Base-by-base conservation (phyloP, 2,888 invertebrate genomes). In the Frankliniella fusca region DNA sequence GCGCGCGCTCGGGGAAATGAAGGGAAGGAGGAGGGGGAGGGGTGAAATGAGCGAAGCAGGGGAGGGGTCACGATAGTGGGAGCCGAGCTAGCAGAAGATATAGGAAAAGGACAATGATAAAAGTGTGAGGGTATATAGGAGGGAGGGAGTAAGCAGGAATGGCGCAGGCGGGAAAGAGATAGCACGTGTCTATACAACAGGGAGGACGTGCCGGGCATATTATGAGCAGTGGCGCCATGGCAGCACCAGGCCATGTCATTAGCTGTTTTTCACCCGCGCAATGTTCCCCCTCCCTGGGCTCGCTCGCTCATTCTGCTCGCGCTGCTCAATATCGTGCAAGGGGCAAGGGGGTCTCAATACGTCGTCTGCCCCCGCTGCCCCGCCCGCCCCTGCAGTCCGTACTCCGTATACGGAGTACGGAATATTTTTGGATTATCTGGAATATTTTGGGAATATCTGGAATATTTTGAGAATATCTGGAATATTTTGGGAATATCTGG, bases 141-240 rank as follows among this genome's bases (percentile, higher is more conserved):
- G 70, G 27, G 70, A 27, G 23, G n/a, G 61, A 15, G 18, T n/a
- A 61, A 18, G 61, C 61, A n/a, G 61, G n/a, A 61, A 61, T 61
- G 61, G 70, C 38, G 5, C 27, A 27, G 70, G 70, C 27, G 70
- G 70, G 27, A 76, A 76, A 76, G 70, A 76, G 70, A 76, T 76
- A 76, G 70, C 70, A 76, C 70, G 70, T 76, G 70, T 76, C 70
- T 76, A 76, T 76, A 76, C 70, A 76, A 76, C 70, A 23, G 70
- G n/a, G 54, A 15, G 23, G 23, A 76, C 70, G 70, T 76, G 70
- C 23, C 70, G 10, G 70, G 70, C 23, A 76, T 76, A 61, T 20
- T 15, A n/a, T 61, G 61, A 20, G 20, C 61, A 76, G 27, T 5
- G 38, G 38, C 38, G 38, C 3, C 38, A 38, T 2, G 3, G 38